A percentile compares a stretch with the other conserved stretches of the same genome.
phyloP scores from a whole-genome alignment of 2,113 vertebrate species.

The Silurus asotus region DNA sequence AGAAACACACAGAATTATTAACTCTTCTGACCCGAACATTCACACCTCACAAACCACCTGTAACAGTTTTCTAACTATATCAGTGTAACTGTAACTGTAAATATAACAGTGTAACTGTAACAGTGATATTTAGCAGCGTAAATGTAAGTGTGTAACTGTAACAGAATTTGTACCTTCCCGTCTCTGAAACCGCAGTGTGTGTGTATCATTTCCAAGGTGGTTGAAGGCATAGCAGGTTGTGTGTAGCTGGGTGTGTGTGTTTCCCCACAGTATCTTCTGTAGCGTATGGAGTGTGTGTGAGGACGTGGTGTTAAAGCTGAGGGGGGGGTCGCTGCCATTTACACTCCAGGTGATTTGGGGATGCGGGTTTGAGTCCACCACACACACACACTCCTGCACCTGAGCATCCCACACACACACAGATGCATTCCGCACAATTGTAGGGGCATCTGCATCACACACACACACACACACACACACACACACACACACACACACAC shows the following conservation, averaged over 20 bases:
- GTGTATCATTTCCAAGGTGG: constrained; percentile 69
- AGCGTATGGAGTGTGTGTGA: constrained; percentile 43
- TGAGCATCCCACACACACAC: constrained; percentile 59
- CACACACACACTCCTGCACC: constrained; percentile 65
- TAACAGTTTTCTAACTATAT: background rate
- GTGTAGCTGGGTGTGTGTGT: constrained; percentile 50
- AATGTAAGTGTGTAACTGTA: background rate
- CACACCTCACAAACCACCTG: no score
- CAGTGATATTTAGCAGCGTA: no score
- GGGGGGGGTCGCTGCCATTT: constrained; percentile 62
- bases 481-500: background rate
- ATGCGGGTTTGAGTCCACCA: constrained; percentile 71
- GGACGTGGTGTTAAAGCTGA: constrained; percentile 62
- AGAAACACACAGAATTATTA: no score
- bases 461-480: constrained; percentile 34
- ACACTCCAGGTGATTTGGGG: constrained; percentile 74
- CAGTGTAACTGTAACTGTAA: background rate
- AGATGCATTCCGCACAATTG: constrained; percentile 62
- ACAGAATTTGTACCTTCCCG: constrained; percentile 49
- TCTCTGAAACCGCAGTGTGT: constrained; percentile 56
- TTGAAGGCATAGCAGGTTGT: constrained; percentile 71
- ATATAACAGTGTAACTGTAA: background rate
- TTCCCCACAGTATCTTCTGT: constrained; percentile 61
- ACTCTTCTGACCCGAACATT: no score
- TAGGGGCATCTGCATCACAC: constrained; percentile 61